Evolutionary conservation across 2,888 invertebrate genomes (phyloP).

Genomic region (Drosophila rubida): DNA sequence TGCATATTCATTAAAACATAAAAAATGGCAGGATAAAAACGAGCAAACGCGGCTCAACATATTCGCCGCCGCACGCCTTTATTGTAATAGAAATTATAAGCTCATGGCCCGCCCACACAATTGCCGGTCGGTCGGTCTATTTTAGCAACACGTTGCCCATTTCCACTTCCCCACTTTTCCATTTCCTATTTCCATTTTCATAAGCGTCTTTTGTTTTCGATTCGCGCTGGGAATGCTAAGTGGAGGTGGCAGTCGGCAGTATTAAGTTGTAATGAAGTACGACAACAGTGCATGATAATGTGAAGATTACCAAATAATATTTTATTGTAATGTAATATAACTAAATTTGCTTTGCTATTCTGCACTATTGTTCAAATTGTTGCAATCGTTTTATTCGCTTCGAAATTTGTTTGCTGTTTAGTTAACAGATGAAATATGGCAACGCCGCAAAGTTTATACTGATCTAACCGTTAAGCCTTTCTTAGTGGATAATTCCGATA

Average conservation of each 20-base stretch:
- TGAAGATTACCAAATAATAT: neutral
- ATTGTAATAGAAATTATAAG: conserved; percentile 79
- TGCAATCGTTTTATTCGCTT: too few relatives aligned
- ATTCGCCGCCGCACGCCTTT: conserved; percentile 48
- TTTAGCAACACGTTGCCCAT: conserved; percentile 76
- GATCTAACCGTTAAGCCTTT: conserved; percentile 37
- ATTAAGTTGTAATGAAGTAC: conserved; percentile 30
- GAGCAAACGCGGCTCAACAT: conserved; percentile 36
- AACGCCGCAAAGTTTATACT: conserved; percentile 9
- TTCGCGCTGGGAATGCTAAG: conserved; percentile 23
- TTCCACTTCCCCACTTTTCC: conserved; percentile 36
- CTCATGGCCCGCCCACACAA: conserved; percentile 41
- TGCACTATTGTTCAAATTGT: too few relatives aligned
- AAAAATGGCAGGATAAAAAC: conserved; percentile 16
- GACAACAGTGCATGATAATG: conserved; percentile 33
- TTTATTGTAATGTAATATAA: neutral
- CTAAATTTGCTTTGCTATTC: neutral
- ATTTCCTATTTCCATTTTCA: conserved; percentile 12
- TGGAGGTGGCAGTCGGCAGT: neutral
- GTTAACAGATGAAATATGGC: neutral
- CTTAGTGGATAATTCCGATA: conserved; percentile 17
- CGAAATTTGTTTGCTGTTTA: too few relatives aligned
- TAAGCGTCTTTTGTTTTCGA: conserved; percentile 56
- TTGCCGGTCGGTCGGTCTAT: conserved; percentile 44
- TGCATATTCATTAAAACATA: conserved; percentile 62